Base-by-base conservation (phyloP, 2,797 vertebrate genomes). In the Lycodopsis pacificus region DNA sequence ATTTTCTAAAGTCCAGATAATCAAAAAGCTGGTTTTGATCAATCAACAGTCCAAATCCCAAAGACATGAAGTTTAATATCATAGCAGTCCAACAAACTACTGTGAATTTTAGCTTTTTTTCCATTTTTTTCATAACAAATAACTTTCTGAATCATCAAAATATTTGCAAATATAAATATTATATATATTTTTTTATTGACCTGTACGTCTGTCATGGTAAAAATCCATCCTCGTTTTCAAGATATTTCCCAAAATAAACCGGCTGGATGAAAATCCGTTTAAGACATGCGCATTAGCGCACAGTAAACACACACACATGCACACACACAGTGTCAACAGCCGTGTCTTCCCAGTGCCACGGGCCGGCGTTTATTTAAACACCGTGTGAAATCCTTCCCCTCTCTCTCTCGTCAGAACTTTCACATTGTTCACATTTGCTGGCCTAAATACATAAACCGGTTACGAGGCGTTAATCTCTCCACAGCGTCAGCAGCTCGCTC, bases 391-490 rank as follows among this genome's bases (percentile, higher is more conserved):
- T 79, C 61, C 64, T 66, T 49, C 66, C 63, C 32, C 32, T 40
- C 48, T 32, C 48, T 32, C 48, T 32, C 72, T 65, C 62, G 44
- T 61, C 71, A 76, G 49, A 53, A 13, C 65, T 68, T 81, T 78
- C 76, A 68, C 65, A 27, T 59, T 34, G 30, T 68, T 79, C 75
- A 61, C 32, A 36, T 82, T 79, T 65, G 32, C 48, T 76, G 76
- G 75, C 83, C 79, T 58, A 82, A 86, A 80, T 77, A 71, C 77
- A 80, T 80, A 64, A 85, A 82, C 46, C 49, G 63, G 83, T 77
- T 82, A 63, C 2, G 59, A 73, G 65, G 69, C 56, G 20, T 57
- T 66, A 76, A 81, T 81, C 72, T 76, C 69, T 70, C 36, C 66
- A 32, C 61, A 14, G 51, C 46, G 64, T 71, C 57, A 6, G 66